Conservation (phyloP, 2,113 vertebrate species). For the Daubentonia madagascariensis region DNA sequence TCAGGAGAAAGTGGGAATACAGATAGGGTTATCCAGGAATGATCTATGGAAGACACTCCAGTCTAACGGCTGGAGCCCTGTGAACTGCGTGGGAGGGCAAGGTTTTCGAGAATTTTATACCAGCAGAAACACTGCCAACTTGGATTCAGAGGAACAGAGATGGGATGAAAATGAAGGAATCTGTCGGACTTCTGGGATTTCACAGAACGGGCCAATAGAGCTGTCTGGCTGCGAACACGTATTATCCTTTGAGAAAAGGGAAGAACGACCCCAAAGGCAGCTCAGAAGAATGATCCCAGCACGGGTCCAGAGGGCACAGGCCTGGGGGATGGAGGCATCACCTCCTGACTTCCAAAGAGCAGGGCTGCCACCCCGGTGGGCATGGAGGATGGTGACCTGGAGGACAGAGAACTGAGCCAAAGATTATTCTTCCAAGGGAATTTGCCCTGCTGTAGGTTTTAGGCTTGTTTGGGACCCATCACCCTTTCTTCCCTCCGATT, state of each 20-base stretch:
- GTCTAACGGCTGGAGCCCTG: not conserved
- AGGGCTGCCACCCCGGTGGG: not conserved
- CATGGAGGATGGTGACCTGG: not conserved
- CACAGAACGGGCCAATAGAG: accelerated
- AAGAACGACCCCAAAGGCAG: not conserved
- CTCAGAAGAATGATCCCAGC: not conserved
- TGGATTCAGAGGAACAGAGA: not conserved
- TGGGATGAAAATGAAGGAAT: not conserved
- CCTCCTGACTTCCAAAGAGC: not conserved
- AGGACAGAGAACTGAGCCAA: not conserved
- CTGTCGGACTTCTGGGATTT: not conserved
- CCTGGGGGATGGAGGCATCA: not conserved
- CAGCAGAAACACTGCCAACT: not conserved
- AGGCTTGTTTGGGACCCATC: not conserved
- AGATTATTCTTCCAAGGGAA: not conserved
- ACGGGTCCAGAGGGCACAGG: not conserved
- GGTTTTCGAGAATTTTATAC: not conserved
- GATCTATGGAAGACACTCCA: not conserved
- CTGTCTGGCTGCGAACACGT: not conserved
- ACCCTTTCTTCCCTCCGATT: not conserved
- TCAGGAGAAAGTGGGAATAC: not conserved
- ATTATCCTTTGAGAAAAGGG: not conserved
- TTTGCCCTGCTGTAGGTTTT: not conserved
- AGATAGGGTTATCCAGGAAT: not conserved
- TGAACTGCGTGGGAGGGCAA: not conserved